Evolutionary conservation across 2,888 invertebrate genomes (phyloP).

Genomic region (Dimorphilus gyrociliatus): DNA sequence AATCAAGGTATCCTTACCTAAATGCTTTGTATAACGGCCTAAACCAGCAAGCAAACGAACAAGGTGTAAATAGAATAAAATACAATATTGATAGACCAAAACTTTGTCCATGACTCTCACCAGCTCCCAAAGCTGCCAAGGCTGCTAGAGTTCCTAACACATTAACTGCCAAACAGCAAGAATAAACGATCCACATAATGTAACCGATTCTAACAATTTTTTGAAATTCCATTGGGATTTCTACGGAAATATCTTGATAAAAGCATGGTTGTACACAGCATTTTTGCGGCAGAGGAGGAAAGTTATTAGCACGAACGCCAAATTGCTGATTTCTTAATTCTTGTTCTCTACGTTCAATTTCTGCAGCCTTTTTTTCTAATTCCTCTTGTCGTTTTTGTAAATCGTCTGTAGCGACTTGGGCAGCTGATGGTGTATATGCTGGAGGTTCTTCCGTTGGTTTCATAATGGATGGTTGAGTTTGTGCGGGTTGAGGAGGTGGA

Average conservation of each 20-base stretch:
- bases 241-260: conserved; percentile 96
- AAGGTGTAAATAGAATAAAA: conserved; percentile 74
- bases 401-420: conserved; percentile 43
- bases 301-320: conserved; percentile 53
- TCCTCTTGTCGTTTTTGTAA: conserved; percentile 45
- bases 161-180: no score
- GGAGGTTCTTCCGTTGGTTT: conserved; percentile 46
- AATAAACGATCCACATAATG: conserved; percentile 93
- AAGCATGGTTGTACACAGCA: conserved; percentile 88
- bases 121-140: conserved; percentile 42
- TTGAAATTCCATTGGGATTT: conserved; percentile 94
- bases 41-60: conserved; percentile 97
- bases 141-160: conserved; percentile 55
- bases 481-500: conserved; percentile 37
- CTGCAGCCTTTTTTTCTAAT: conserved; percentile 74
- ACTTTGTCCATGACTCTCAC: conserved; percentile 43
- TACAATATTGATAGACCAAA: conserved; percentile 80
- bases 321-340: conserved; percentile 46
- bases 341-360: conserved; percentile 69
- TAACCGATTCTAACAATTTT: conserved; percentile 83
- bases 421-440: conserved; percentile 45
- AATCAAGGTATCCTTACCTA: conserved; percentile 41
- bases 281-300: conserved; percentile 80
- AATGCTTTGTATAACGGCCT: conserved; percentile 98
- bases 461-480: conserved; percentile 60